Evolutionary conservation across 2,113 vertebrate species (phyloP).

Genomic region (Meriones unguiculatus): DNA sequence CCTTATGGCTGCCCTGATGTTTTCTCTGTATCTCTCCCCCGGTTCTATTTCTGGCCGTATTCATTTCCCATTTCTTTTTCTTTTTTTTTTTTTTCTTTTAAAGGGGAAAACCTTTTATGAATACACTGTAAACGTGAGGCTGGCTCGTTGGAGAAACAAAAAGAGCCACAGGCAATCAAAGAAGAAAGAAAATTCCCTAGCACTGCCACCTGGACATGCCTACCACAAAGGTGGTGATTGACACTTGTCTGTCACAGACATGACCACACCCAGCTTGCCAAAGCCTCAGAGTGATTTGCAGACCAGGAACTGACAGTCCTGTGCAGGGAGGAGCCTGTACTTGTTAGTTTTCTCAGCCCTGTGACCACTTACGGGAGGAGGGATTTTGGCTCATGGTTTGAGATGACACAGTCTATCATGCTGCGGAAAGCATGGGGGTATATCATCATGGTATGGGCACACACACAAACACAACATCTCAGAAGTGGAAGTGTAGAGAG

Average conservation of each 20-base stretch:
- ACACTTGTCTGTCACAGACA: rapidly evolving
- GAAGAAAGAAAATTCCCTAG: background rate
- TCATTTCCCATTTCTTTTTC: background rate
- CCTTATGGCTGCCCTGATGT: background rate
- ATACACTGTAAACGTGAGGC: background rate
- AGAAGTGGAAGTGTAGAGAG: background rate
- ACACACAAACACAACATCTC: background rate
- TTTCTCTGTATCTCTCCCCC: background rate
- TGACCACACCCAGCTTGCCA: background rate
- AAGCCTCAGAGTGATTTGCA: background rate
- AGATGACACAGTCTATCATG: background rate
- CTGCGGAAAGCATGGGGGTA: background rate
- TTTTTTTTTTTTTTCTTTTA: background rate
- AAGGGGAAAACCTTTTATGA: background rate
- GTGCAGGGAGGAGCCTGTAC: background rate
- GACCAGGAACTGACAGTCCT: rapidly evolving
- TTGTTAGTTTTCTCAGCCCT: background rate
- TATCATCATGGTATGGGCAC: background rate
- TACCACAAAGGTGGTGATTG: background rate
- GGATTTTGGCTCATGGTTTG: background rate
- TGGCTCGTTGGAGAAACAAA: background rate
- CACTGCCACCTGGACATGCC: background rate
- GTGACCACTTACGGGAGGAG: background rate
- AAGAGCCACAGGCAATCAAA: background rate
- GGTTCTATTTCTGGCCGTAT: conserved; percentile 8